Conservation (phyloP, 2,888 invertebrate species). For the Sesia apiformis region DNA sequence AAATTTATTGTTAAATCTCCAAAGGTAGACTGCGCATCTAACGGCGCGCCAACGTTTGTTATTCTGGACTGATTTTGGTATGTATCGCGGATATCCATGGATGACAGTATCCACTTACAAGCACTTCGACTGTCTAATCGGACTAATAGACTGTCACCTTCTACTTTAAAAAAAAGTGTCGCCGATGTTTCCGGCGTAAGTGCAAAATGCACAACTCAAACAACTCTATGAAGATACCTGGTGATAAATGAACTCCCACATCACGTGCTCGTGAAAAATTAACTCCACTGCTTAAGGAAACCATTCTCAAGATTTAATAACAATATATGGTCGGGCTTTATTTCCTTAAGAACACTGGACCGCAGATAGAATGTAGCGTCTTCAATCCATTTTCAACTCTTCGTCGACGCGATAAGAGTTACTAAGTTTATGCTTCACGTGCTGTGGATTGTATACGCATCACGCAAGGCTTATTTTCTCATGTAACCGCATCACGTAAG, state of each 20-base stretch:
- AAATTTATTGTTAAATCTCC: no score
- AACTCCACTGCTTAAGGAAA: not conserved
- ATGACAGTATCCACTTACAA: no score
- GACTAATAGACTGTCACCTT: no score
- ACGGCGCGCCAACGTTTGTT: no score
- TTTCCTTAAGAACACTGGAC: not conserved
- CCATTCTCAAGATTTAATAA: conserved; percentile 23
- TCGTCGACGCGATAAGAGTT: conserved; percentile 8
- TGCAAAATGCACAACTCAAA: not conserved
- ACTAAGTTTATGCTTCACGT: conserved; percentile 12
- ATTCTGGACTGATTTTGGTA: no score
- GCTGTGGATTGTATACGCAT: not conserved
- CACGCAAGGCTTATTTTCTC: not conserved
- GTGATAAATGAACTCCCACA: not conserved
- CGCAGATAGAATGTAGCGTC: no score
- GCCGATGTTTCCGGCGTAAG: no score
- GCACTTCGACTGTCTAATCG: no score
- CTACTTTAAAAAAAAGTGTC: no score
- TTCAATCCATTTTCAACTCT: no score
- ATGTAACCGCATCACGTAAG: conserved; percentile 11
- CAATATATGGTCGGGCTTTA: conserved; percentile 20
- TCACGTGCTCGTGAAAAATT: not conserved
- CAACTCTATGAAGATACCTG: not conserved
- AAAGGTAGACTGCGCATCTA: no score
- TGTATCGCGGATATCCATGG: no score